A percentile compares a stretch with the other conserved stretches of the same genome.
Evolutionary conservation across 1,140 invertebrate species (phyloP).

Genomic region (Lutraria rhynchaena): DNA sequence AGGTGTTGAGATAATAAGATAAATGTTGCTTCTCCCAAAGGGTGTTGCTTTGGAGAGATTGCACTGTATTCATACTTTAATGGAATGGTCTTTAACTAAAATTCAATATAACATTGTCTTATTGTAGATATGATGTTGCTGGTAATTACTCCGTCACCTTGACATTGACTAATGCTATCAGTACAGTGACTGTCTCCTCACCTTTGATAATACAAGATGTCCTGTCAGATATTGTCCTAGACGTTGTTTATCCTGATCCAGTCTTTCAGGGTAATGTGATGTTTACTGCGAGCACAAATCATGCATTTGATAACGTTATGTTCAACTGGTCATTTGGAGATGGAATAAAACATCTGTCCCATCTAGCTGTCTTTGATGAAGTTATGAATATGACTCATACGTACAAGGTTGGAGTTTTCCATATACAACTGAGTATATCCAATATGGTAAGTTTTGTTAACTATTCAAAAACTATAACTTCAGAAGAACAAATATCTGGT

Average conservation of each 20-base stretch:
- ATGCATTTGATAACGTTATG: not conserved
- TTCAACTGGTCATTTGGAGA: slow-evolving; percentile 56
- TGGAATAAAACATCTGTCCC: not conserved
- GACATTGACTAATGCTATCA: slow-evolving; percentile 49
- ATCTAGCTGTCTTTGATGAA: not conserved
- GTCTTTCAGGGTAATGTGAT: not conserved
- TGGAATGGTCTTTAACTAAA: too few relatives aligned
- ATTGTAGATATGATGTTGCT: slow-evolving; percentile 28
- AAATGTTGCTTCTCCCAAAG: too few relatives aligned
- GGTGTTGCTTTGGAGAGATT: too few relatives aligned
- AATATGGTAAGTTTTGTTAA: slow-evolving; percentile 58
- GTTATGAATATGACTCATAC: slow-evolving; percentile 29
- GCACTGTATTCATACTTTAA: too few relatives aligned
- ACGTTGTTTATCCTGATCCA: slow-evolving; percentile 19
- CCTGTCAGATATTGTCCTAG: slow-evolving; percentile 22
- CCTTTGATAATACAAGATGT: slow-evolving; percentile 40
- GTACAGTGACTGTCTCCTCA: not conserved
- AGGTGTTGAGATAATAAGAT: too few relatives aligned
- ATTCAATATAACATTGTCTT: too few relatives aligned
- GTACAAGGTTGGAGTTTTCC: slow-evolving; percentile 51
- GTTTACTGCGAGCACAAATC: not conserved
- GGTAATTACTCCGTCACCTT: slow-evolving; percentile 48
- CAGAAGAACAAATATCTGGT: slow-evolving; percentile 51
- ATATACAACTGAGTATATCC: slow-evolving; percentile 44
- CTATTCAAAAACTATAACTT: slow-evolving; percentile 26